A percentile compares a stretch with the other conserved stretches of the same genome.
These are phyloP conservation scores for Phocides pigmalion DNA, from an alignment of 1,140 invertebrate genomes.

Conservation along the genomic window DNA sequence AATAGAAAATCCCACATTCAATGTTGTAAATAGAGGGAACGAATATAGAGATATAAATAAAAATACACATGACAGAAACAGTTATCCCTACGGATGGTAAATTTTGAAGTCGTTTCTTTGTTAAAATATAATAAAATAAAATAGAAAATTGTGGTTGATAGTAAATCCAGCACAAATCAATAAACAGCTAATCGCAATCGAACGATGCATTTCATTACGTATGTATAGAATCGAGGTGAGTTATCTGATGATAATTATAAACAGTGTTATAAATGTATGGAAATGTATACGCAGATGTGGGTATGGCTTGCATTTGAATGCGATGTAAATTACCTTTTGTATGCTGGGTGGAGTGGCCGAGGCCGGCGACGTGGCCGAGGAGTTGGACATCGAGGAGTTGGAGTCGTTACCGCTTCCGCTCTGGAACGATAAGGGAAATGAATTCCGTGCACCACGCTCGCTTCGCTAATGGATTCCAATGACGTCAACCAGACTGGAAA, in stretches of 20 bases:
- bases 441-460: conserved; percentile 14
- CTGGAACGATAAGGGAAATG: conserved; percentile 62
- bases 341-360: conserved; percentile 79
- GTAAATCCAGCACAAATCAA: conserved; percentile 1
- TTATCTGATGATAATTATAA: conserved; percentile 34
- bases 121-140: no score
- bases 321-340: conserved; percentile 72
- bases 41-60: no score
- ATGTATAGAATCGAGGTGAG: neutral
- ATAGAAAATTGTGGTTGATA: no score
- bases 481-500: neutral
- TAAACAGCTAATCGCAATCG: conserved; percentile 4
- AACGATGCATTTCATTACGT: neutral
- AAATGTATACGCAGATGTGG: conserved; percentile 27
- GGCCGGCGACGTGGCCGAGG: conserved; percentile 79
- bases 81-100: no score
- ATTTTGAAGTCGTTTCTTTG: no score
- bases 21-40: no score
- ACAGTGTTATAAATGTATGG: conserved; percentile 33
- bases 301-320: conserved; percentile 20
- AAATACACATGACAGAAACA: no score
- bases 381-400: conserved; percentile 81
- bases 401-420: conserved; percentile 77
- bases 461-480: neutral
- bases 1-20: no score